Base-by-base conservation (phyloP, 2,888 invertebrate species). In the Napeogenes sylphis region DNA sequence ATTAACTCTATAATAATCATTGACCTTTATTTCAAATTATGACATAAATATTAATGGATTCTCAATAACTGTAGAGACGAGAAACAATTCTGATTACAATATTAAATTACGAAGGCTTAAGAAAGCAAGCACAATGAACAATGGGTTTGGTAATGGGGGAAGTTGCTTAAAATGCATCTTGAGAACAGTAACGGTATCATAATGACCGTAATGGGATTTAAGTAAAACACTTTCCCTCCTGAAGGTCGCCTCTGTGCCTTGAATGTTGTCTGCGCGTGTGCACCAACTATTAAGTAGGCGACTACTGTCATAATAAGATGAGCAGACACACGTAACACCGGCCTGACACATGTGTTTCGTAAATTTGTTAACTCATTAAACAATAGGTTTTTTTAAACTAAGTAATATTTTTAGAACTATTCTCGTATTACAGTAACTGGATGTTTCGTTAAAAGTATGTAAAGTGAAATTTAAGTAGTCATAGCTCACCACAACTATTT, bases 191-290 rank as follows among this genome's bases (percentile, higher is more conserved):
- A 65, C 64, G 63, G 63, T 60, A 65, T 62, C 67, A 63, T 64
- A 67, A 67, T 69, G 61, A 62, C 75, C 76, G 80, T 80, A 79
- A 82, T 81, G 76, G 73, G 75, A 79, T 79, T 78, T 74, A 75
- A 82, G 80, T 81, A 77, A 84, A 86, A 83, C 83, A 86, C 87
- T 87, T 87, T 87, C 85, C 66, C 82, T 66, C 38, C 65, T 78
- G 85, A 86, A 87, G 87, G 87, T 85, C 85, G 80, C 64, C 65
- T 66, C 70, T 79, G 76, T 76, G 81, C 76, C 77, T 80, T 79
- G 81, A 80, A 82, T 82, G 76, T 78, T 71, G 74, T 69, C 72
- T 70, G 68, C 68, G 71, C 71, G 75, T 74, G 78, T 74, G 76
- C 72, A 51, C 77, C 72, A 71, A 71, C 75, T 64, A 68, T 73